phyloP scores from a whole-genome alignment of 2,113 vertebrate species.

The Sylvietta virens region DNA sequence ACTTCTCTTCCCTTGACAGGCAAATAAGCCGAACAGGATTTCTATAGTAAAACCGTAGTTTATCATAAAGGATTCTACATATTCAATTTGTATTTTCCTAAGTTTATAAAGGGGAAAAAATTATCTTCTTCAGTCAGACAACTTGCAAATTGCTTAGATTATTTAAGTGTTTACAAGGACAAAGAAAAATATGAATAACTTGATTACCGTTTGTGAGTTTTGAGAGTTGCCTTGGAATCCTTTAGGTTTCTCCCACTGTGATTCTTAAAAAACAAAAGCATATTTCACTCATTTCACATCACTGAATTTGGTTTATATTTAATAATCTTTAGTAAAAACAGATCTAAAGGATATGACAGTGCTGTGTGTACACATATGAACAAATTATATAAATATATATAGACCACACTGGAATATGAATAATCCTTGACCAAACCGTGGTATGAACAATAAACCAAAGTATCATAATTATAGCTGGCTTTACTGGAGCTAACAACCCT shows the following conservation, averaged over 20 bases:
- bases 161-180: background rate
- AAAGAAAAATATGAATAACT: background rate
- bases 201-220: conserved; percentile 69
- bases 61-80: background rate
- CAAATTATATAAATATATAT: background rate
- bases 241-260: conserved; percentile 81
- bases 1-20: background rate
- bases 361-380: background rate
- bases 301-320: background rate
- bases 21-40: background rate
- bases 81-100: background rate
- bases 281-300: background rate
- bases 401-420: background rate
- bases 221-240: conserved; percentile 73
- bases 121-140: background rate
- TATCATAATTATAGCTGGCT: background rate
- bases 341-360: background rate
- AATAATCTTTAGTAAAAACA: background rate
- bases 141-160: background rate
- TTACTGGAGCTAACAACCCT: background rate
- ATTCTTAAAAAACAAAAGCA: conserved; percentile 68
- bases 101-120: background rate
- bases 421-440: background rate
- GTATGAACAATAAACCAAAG: background rate
- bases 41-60: background rate